Evolutionary conservation across 1,140 invertebrate genomes (phyloP), one percentile per base, ranked within the genome.

Genomic region (Cecropterus lyciades): DNA sequence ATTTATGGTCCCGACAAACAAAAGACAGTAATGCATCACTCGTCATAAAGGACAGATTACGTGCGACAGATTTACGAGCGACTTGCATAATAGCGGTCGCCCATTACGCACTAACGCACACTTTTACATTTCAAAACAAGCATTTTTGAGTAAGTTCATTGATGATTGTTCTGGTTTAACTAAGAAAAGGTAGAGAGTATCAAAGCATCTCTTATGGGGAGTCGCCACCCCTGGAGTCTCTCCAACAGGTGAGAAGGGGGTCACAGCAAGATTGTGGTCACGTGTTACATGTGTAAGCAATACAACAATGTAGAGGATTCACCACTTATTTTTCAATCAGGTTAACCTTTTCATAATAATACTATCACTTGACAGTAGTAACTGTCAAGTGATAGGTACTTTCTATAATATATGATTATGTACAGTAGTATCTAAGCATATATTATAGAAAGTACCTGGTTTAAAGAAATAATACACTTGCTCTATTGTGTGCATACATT

Each of bases 11-110:
- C 8, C 46, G 8, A 57, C 73, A 73, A 73, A 85, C 80, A 88
- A 88, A 79, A 37, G 74, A 69, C 48, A 63, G 81, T 79, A 80
- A 87, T 85, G 77, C 83, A 89, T 87, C 84, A 89, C 80, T 79
- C 84, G 81, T 88, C 84, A 87, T 85, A 85, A 87, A 81, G 79
- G 77, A 76, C 76, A 86, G 85, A 88, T 88, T 88, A 88, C 70
- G 72, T 70, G 48, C 42, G 84, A 80, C 80, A 86, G 80, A 88
- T 88, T 88, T 88, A 88, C 75, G 84, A 78, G 52, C 68, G 69
- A 24, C 33, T 80, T 77, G 74, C 82, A 89, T 83, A 89, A 89
- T 84, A 75, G 75, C 57, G 51, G 69, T 68, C 66, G 65, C 48
- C 30, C 11, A 15, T 37, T 40, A 16, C 15, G 8, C 8, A 37